phyloP scores from a whole-genome alignment of 2,113 vertebrate species.

The Megaceryle torquata region DNA sequence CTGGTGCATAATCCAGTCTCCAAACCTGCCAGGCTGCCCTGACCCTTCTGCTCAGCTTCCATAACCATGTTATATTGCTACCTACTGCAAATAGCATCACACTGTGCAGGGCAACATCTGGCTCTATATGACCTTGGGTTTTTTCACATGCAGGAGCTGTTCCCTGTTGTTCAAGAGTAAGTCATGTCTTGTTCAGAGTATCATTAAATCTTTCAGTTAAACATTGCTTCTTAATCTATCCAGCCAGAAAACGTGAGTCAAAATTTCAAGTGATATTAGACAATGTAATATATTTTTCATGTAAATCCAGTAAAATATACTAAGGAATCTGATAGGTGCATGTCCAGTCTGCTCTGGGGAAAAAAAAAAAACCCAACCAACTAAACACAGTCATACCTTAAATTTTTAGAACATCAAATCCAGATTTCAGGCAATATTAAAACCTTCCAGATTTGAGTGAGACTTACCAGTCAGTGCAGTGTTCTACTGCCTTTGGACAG shows the following conservation, averaged over 20 bases:
- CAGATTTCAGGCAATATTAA: not conserved
- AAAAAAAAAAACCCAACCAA: not conserved
- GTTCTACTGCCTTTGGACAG: not conserved
- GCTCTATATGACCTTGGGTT: not conserved
- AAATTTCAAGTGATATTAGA: not conserved
- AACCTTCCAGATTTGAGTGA: not conserved
- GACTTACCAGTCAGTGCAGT: not conserved
- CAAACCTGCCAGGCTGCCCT: not conserved
- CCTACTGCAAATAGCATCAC: not conserved
- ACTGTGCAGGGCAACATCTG: not conserved
- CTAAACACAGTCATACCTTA: not conserved
- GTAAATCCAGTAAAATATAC: not conserved
- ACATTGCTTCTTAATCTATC: not conserved
- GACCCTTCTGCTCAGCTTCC: not conserved
- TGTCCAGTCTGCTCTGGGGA: not conserved
- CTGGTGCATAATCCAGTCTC: not conserved
- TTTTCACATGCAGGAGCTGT: not conserved
- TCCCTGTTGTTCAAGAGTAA: not conserved
- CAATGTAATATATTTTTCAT: not conserved
- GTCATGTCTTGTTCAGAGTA: not conserved
- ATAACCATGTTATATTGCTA: not conserved
- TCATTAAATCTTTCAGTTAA: not conserved
- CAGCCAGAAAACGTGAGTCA: not conserved
- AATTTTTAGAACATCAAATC: conserved; percentile 1
- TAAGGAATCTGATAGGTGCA: not conserved